These are phyloP conservation scores for Tapirus indicus DNA, from an alignment of 2,797 vertebrate genomes.

Conservation along the genomic window DNA sequence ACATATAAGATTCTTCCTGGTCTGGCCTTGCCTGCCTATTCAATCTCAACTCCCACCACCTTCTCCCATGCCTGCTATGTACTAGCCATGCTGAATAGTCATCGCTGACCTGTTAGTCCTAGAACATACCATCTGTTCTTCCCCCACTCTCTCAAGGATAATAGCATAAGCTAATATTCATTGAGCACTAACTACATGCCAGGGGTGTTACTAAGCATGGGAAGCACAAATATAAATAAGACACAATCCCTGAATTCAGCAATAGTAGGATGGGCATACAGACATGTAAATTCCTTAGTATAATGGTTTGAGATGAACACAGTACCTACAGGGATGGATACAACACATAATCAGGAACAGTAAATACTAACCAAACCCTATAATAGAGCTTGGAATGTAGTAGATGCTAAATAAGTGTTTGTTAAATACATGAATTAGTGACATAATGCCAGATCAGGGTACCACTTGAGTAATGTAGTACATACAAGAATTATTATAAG, in stretches of 20 bases:
- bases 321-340: conserved; percentile 9
- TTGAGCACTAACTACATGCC: conserved; percentile 22
- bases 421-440: conserved; percentile 50
- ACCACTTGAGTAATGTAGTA: background rate
- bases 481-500: conserved; percentile 10
- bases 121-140: background rate
- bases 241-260: conserved; percentile 36
- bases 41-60: conserved; percentile 9
- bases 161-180: conserved; percentile 42
- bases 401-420: background rate
- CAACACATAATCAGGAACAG: conserved; percentile 9
- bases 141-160: background rate
- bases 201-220: background rate
- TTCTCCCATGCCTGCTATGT: background rate
- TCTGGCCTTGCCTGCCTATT: background rate
- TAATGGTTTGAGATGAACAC: background rate
- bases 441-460: background rate
- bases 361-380: conserved; percentile 6
- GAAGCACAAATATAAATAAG: conserved; percentile 54
- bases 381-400: conserved; percentile 5
- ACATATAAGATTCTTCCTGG: background rate
- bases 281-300: conserved; percentile 21
- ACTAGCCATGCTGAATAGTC: background rate
- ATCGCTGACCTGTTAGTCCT: conserved; percentile 37
- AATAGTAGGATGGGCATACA: background rate